These are phyloP conservation scores for Pseudomyrmex sp. DNA, from an alignment of 1,140 invertebrate genomes.

Conservation along the genomic window DNA sequence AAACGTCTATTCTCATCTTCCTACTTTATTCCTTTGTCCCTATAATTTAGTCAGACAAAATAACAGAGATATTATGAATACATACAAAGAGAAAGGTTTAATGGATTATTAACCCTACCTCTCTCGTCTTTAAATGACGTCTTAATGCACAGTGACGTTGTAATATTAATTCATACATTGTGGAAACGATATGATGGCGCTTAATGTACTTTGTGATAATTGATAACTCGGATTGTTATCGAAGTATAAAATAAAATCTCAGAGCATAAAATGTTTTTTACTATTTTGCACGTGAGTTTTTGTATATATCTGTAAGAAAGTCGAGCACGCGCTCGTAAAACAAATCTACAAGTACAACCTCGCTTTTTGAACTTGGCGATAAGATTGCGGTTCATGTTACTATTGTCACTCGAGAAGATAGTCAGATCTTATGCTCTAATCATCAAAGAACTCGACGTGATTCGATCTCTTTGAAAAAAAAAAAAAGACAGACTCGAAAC, in stretches of 20 bases:
- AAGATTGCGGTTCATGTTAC: conserved; percentile 11
- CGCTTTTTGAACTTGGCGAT: background rate
- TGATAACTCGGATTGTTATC: background rate
- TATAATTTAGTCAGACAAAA: background rate
- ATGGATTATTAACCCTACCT: conserved; percentile 25
- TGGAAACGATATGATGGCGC: too few relatives aligned
- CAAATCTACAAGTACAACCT: conserved; percentile 6
- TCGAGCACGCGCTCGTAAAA: background rate
- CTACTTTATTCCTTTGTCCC: background rate
- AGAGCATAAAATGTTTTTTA: too few relatives aligned
- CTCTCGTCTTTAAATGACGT: background rate
- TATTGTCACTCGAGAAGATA: background rate
- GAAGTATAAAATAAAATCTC: too few relatives aligned
- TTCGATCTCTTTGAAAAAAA: conserved; percentile 2
- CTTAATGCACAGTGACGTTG: conserved; percentile 6
- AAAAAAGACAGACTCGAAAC: background rate
- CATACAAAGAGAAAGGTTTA: background rate
- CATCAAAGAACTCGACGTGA: background rate
- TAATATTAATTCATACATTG: background rate
- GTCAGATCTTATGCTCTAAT: conserved; percentile 22
- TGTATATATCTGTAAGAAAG: too few relatives aligned
- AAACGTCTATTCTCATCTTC: conserved; percentile 4
- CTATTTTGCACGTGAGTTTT: too few relatives aligned
- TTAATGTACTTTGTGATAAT: background rate
- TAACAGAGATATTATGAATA: conserved; percentile 30